Conservation (phyloP, 2,113 vertebrate genomes). For the Mesitornis unicolor region DNA sequence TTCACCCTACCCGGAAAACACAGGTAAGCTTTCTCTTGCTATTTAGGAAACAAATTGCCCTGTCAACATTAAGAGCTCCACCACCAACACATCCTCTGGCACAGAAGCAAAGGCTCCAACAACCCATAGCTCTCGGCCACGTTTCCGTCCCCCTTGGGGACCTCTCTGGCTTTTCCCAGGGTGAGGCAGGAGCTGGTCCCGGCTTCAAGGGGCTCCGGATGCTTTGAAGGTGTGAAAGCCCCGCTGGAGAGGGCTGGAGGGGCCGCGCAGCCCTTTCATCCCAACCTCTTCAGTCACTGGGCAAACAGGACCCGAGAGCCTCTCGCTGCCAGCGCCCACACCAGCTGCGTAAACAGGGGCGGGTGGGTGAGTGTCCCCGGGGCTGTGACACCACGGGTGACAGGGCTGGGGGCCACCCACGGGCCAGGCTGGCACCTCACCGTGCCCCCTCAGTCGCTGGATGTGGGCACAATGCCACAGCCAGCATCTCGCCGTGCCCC, state of each 20-base stretch:
- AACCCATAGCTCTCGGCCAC: neutral
- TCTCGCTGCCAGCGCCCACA: fast-evolving
- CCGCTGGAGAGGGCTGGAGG: neutral
- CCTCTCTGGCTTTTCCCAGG: neutral
- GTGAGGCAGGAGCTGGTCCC: neutral
- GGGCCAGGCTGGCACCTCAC: fast-evolving
- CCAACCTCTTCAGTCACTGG: fast-evolving
- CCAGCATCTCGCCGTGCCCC: no score
- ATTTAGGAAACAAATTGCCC: neutral
- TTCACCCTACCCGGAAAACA: fast-evolving
- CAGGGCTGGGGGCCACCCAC: neutral
- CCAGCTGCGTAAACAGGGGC: neutral
- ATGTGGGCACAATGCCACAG: fast-evolving
- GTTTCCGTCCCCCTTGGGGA: neutral
- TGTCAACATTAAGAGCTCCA: neutral
- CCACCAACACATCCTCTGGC: neutral
- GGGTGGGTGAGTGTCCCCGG: neutral
- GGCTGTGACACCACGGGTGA: fast-evolving
- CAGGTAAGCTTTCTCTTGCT: fast-evolving
- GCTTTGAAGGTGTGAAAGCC: neutral
- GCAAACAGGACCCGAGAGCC: neutral
- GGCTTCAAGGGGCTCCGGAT: neutral
- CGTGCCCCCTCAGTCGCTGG: fast-evolving
- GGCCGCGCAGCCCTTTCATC: neutral
- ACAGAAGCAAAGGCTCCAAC: neutral